phyloP scores from a whole-genome alignment of 2,888 invertebrate species.

The Macrosoma leucophasiata region DNA sequence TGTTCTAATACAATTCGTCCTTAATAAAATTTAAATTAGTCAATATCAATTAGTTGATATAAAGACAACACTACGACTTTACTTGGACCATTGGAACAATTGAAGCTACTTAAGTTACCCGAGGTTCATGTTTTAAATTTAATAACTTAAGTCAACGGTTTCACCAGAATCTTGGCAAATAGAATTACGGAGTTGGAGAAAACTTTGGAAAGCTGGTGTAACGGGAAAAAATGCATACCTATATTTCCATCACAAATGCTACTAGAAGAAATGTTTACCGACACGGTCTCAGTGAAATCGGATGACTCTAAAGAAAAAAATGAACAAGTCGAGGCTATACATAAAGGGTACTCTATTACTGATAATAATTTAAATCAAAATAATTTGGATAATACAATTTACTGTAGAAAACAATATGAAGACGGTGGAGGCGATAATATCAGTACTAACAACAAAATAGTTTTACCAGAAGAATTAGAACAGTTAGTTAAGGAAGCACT shows the following conservation, averaged over 20 bases:
- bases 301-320: slow-evolving; percentile 45
- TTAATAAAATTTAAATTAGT: too few relatives aligned
- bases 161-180: slow-evolving; percentile 86
- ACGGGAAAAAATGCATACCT: slow-evolving; percentile 65
- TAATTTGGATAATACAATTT: slow-evolving; percentile 34
- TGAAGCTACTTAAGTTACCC: too few relatives aligned
- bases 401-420: slow-evolving; percentile 30
- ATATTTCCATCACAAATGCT: slow-evolving; percentile 80
- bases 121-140: too few relatives aligned
- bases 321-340: slow-evolving; percentile 33
- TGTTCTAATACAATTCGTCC: too few relatives aligned
- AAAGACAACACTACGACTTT: too few relatives aligned
- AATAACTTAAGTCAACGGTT: too few relatives aligned
- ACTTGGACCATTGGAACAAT: too few relatives aligned
- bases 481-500: slow-evolving; percentile 78
- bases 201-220: slow-evolving; percentile 79
- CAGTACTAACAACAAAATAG: slow-evolving; percentile 53
- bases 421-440: slow-evolving; percentile 31
- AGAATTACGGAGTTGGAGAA: slow-evolving; percentile 89
- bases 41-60: too few relatives aligned
- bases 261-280: slow-evolving; percentile 74
- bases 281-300: slow-evolving; percentile 43
- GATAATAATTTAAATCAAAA: slow-evolving; percentile 49
- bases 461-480: slow-evolving; percentile 77
- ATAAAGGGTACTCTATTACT: slow-evolving; percentile 47